These are phyloP conservation scores for Platycheirus albimanus DNA, from an alignment of 2,888 invertebrate species.

Conservation along the genomic window DNA sequence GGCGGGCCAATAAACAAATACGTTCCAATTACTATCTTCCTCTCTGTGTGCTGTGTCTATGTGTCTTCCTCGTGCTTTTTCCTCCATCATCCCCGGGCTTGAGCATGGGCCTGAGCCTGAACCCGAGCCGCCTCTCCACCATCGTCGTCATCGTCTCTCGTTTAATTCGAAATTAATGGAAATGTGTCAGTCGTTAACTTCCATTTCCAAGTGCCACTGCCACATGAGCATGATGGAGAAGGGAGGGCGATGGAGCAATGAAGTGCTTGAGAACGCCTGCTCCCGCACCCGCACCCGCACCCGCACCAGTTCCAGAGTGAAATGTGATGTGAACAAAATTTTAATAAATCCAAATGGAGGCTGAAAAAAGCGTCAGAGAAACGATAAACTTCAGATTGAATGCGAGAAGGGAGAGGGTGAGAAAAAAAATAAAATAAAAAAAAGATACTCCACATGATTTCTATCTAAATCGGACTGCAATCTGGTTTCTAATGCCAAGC, in stretches of 20 bases:
- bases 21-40: slow-evolving; percentile 71
- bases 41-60: slow-evolving; percentile 36
- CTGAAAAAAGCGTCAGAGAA: slow-evolving; percentile 45
- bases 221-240: slow-evolving; percentile 13
- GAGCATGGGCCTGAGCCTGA: too few relatives aligned
- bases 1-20: slow-evolving; percentile 73
- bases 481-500: slow-evolving; percentile 36
- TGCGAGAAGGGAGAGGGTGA: slow-evolving; percentile 18
- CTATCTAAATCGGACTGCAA: slow-evolving; percentile 26
- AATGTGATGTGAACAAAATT: slow-evolving; percentile 73
- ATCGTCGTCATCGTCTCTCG: slow-evolving; percentile 23
- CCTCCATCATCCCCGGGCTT: neutral
- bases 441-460: slow-evolving; percentile 33
- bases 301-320: slow-evolving; percentile 28
- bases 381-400: slow-evolving; percentile 48
- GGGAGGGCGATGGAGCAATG: neutral
- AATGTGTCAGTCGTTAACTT: slow-evolving; percentile 74
- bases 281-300: too few relatives aligned
- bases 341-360: slow-evolving; percentile 71
- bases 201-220: slow-evolving; percentile 56
- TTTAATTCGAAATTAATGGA: slow-evolving; percentile 73
- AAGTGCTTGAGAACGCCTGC: slow-evolving; percentile 18
- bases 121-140: too few relatives aligned
- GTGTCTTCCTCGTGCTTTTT: slow-evolving; percentile 4
- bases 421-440: slow-evolving; percentile 9